A percentile compares a stretch with the other conserved stretches of the same genome.
These are phyloP conservation scores for Platerodrilus igneus DNA, from an alignment of 2,888 invertebrate genomes.

Conservation along the genomic window DNA sequence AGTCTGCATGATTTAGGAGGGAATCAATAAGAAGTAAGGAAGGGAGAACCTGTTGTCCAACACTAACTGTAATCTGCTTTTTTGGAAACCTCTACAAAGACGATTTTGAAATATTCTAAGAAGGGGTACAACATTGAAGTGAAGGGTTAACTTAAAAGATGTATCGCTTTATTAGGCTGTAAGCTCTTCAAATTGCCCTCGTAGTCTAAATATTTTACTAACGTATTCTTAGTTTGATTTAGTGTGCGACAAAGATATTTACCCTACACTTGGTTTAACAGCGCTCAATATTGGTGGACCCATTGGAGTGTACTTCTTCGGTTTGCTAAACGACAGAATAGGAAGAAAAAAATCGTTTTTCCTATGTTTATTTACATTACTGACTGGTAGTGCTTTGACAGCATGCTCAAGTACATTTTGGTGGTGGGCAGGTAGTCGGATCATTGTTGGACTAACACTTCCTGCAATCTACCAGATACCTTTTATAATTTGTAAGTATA, in stretches of 20 bases:
- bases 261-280: constrained; percentile 81
- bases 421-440: constrained; percentile 76
- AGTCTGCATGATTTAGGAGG: no score
- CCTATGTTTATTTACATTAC: constrained; percentile 74
- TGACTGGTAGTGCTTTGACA: constrained; percentile 74
- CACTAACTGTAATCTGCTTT: no score
- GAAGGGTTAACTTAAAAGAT: no score
- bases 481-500: constrained; percentile 84
- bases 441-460: constrained; percentile 84
- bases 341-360: constrained; percentile 85
- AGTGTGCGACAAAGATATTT: constrained; percentile 81
- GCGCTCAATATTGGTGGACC: constrained; percentile 86
- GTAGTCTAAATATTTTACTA: no score
- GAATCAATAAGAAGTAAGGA: no score
- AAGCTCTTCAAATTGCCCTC: background rate
- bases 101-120: no score
- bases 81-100: no score
- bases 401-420: constrained; percentile 74
- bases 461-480: constrained; percentile 93
- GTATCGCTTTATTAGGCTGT: constrained; percentile 11
- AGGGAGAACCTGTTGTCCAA: no score
- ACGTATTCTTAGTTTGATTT: constrained; percentile 73
- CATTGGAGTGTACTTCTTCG: constrained; percentile 84
- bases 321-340: constrained; percentile 79
- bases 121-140: no score